phyloP scores from a whole-genome alignment of 2,888 invertebrate genomes.

The Calephelis perditalis region DNA sequence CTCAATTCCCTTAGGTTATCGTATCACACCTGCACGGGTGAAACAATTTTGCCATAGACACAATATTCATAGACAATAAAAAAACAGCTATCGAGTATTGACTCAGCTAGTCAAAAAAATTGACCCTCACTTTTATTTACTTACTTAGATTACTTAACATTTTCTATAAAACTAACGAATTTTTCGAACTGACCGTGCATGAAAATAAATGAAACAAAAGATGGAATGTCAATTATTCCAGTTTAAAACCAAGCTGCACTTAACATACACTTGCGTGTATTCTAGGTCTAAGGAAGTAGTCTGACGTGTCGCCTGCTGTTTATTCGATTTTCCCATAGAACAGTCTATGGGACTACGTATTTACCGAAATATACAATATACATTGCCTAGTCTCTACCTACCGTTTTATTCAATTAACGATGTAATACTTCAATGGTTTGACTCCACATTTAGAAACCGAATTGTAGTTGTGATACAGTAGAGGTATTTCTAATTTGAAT shows the following conservation, averaged over 20 bases:
- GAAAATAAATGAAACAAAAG: not conserved
- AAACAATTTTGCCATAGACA: too few relatives aligned
- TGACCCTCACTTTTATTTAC: too few relatives aligned
- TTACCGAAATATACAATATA: slow-evolving; percentile 9
- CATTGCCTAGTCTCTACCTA: not conserved
- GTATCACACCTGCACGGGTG: too few relatives aligned
- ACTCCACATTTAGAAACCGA: not conserved
- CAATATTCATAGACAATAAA: too few relatives aligned
- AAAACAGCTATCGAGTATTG: too few relatives aligned
- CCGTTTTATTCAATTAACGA: not conserved
- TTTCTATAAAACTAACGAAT: too few relatives aligned
- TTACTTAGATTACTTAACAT: too few relatives aligned
- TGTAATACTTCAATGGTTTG: not conserved
- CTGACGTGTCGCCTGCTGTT: slow-evolving; percentile 16
- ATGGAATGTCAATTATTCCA: not conserved
- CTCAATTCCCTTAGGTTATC: too few relatives aligned
- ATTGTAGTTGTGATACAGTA: not conserved
- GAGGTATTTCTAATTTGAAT: slow-evolving; percentile 21
- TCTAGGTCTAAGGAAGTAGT: slow-evolving; percentile 14
- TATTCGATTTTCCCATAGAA: not conserved
- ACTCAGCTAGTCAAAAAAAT: too few relatives aligned
- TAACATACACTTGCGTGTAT: slow-evolving; percentile 4
- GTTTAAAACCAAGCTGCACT: too few relatives aligned
- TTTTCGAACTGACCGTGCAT: not conserved
- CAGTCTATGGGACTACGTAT: too few relatives aligned